Percentiles rank a stretch among this genome's conserved stretches.
phyloP scores from a whole-genome alignment of 2,888 invertebrate species.

The Schizotus pectinicornis region DNA sequence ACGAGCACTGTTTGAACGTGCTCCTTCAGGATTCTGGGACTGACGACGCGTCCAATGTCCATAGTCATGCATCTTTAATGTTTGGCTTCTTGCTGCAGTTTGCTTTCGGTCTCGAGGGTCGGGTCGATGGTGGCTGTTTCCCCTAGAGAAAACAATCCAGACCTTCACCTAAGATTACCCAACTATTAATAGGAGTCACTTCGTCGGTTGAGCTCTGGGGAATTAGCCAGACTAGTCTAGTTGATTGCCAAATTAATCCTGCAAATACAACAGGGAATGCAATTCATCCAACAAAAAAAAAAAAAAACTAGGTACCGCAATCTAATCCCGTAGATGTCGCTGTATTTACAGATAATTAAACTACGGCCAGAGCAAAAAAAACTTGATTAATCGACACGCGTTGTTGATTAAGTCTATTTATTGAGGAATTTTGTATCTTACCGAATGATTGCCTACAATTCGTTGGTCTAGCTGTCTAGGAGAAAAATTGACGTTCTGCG shows the following conservation, averaged over 20 bases:
- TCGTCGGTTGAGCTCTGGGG: slow-evolving; percentile 11
- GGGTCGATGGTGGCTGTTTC: background rate
- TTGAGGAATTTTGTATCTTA: too few relatives aligned
- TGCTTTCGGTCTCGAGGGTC: slow-evolving; percentile 2
- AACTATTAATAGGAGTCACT: slow-evolving; percentile 27
- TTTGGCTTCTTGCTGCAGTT: background rate
- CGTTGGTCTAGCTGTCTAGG: too few relatives aligned
- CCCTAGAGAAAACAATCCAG: slow-evolving; percentile 25
- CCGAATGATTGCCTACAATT: too few relatives aligned
- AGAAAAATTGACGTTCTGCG: too few relatives aligned
- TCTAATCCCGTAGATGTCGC: background rate
- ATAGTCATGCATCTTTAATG: background rate
- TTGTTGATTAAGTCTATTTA: too few relatives aligned
- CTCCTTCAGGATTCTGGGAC: too few relatives aligned
- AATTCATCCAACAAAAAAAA: background rate
- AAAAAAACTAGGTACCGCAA: background rate
- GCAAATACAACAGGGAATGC: slow-evolving; percentile 6
- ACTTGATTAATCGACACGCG: too few relatives aligned
- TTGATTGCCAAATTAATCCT: slow-evolving; percentile 27
- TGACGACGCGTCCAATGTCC: too few relatives aligned
- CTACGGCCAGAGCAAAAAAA: background rate
- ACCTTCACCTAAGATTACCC: slow-evolving; percentile 23
- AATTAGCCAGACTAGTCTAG: slow-evolving; percentile 15
- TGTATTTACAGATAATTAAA: too few relatives aligned
- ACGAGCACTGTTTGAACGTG: too few relatives aligned